These are phyloP conservation scores for Calephelis nemesis DNA, from an alignment of 1,140 invertebrate species.

Conservation along the genomic window DNA sequence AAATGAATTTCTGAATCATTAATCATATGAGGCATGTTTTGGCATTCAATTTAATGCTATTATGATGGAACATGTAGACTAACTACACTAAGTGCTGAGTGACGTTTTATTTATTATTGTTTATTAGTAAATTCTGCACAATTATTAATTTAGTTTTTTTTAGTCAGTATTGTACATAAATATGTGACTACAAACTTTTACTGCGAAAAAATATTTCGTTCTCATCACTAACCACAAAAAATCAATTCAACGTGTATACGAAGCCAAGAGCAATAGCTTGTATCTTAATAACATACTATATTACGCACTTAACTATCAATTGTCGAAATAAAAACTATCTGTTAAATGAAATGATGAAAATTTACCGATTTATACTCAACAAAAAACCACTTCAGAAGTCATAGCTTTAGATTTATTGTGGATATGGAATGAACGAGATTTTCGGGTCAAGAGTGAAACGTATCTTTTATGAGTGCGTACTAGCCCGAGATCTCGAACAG, in stretches of 20 bases:
- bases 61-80: background rate
- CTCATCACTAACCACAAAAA: no score
- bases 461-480: background rate
- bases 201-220: no score
- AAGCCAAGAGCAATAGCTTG: no score
- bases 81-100: no score
- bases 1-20: slow-evolving; percentile 6
- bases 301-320: background rate
- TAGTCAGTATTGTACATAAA: no score
- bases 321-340: background rate
- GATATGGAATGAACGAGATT: background rate
- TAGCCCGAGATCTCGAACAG: background rate
- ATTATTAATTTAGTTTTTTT: no score
- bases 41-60: slow-evolving; percentile 9
- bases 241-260: no score
- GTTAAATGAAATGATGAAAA: background rate
- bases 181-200: no score
- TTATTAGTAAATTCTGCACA: no score
- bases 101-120: no score
- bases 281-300: no score
- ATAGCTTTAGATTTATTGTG: slow-evolving; percentile 3
- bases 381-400: background rate
- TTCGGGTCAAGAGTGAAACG: slow-evolving; percentile 19
- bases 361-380: background rate
- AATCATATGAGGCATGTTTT: slow-evolving; percentile 11